Evolutionary conservation across 1,140 invertebrate genomes (phyloP).

Genomic region (Cephus cinctus): DNA sequence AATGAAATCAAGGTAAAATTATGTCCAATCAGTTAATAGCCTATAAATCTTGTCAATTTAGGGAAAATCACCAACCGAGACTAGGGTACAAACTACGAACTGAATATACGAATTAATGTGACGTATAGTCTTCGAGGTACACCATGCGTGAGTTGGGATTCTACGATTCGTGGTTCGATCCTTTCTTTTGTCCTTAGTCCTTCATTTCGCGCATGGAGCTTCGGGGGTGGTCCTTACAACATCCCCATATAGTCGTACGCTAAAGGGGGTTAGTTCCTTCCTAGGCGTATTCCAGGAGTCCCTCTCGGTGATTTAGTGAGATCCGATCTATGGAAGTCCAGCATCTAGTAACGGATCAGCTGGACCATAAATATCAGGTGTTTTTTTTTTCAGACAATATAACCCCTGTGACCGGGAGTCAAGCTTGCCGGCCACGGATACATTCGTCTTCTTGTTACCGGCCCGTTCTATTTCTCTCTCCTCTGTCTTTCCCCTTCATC

Average conservation of each 20-base stretch:
- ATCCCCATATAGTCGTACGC: not conserved
- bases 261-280: slow-evolving; percentile 27
- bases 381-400: slow-evolving; percentile 38
- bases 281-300: slow-evolving; percentile 38
- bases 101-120: not conserved
- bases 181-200: not conserved
- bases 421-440: slow-evolving; percentile 24
- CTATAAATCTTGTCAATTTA: slow-evolving; percentile 3
- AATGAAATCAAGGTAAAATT: slow-evolving; percentile 8
- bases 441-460: slow-evolving; percentile 36
- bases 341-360: slow-evolving; percentile 40
- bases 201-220: slow-evolving; percentile 1
- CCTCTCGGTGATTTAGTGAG: slow-evolving; percentile 44
- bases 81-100: not conserved
- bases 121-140: not conserved
- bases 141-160: slow-evolving; percentile 5
- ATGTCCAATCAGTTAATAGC: slow-evolving; percentile 21
- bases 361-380: slow-evolving; percentile 49
- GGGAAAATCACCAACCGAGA: too few relatives aligned
- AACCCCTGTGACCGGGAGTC: slow-evolving; percentile 29
- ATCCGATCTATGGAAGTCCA: slow-evolving; percentile 39
- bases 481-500: not conserved
- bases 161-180: not conserved
- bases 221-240: too few relatives aligned
- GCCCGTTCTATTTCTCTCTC: too few relatives aligned